phyloP scores from a whole-genome alignment of 92 coral and sea anemone genomes.

The Porites divaricata region DNA sequence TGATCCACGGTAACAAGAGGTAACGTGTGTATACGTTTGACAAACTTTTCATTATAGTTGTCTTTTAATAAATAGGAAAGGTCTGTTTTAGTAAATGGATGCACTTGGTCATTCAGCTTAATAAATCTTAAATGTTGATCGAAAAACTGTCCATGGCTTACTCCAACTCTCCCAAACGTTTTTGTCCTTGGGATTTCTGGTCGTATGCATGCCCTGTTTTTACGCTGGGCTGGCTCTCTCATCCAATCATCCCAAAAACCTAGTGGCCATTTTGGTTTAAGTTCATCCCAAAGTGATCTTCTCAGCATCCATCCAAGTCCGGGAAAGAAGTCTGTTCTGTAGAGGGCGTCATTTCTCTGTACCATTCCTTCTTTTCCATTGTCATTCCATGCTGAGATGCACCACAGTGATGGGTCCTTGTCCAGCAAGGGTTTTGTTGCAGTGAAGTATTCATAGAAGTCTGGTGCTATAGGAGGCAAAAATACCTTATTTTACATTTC shows the following conservation, averaged over 20 bases:
- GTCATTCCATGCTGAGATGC: slow-evolving; percentile 99
- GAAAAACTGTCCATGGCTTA: slow-evolving; percentile 95
- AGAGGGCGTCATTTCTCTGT: slow-evolving; percentile 77
- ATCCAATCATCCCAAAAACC: slow-evolving; percentile 99
- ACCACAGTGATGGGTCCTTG: slow-evolving; percentile 92
- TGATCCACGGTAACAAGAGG: slow-evolving; percentile 71
- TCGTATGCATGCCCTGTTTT: slow-evolving; percentile 89
- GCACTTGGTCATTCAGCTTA: slow-evolving; percentile 78
- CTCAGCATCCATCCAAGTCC: slow-evolving; percentile 99
- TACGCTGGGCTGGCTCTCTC: slow-evolving; percentile 88
- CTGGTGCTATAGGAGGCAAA: slow-evolving; percentile 77
- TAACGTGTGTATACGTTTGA: slow-evolving; percentile 50
- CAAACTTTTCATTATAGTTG: slow-evolving; percentile 75
- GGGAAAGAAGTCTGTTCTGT: slow-evolving; percentile 96
- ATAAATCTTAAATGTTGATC: slow-evolving; percentile 93
- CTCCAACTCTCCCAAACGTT: slow-evolving; percentile 95
- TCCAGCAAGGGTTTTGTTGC: slow-evolving; percentile 85
- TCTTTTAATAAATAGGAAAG: slow-evolving; percentile 84
- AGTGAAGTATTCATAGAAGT: slow-evolving; percentile 91
- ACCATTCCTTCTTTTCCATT: slow-evolving; percentile 97
- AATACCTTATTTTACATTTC: neutral
- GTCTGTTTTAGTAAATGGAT: slow-evolving; percentile 83
- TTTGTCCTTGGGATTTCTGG: slow-evolving; percentile 95
- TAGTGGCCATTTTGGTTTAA: slow-evolving; percentile 89
- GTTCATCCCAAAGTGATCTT: slow-evolving; percentile 83